A percentile compares a stretch with the other conserved stretches of the same genome.
These are phyloP conservation scores for Pollicipes pollicipes DNA, from an alignment of 1,140 invertebrate genomes.

Conservation along the genomic window DNA sequence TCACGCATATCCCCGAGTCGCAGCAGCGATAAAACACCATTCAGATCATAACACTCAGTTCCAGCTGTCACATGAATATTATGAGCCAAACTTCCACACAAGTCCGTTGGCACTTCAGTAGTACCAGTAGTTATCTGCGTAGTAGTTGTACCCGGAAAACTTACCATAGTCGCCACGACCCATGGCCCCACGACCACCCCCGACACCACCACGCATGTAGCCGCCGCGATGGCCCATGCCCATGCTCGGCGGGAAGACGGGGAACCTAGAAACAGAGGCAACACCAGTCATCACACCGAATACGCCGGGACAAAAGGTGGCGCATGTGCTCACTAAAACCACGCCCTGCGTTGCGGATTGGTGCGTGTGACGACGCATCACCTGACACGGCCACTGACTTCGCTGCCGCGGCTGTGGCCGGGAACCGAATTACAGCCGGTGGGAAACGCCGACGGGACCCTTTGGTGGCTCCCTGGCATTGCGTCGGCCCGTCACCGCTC, in stretches of 20 bases:
- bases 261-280: slow-evolving; percentile 15
- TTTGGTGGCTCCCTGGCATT: too few species aligned
- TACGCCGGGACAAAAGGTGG: too few species aligned
- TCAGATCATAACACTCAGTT: neutral
- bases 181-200: slow-evolving; percentile 37
- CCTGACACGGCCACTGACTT: too few species aligned
- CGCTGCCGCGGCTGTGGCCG: too few species aligned
- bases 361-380: too few species aligned
- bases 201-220: slow-evolving; percentile 34
- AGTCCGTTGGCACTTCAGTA: slow-evolving; percentile 13
- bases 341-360: too few species aligned
- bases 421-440: too few species aligned
- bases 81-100: neutral
- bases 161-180: slow-evolving; percentile 71
- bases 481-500: too few species aligned
- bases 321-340: too few species aligned
- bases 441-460: too few species aligned
- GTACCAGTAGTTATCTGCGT: slow-evolving; percentile 21
- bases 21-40: neutral
- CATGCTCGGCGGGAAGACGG: slow-evolving; percentile 18
- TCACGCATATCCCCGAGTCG: neutral
- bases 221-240: slow-evolving; percentile 15
- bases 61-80: neutral
- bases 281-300: neutral
- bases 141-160: slow-evolving; percentile 28